A percentile compares a stretch with the other conserved stretches of the same genome.
Evolutionary conservation across 2,888 invertebrate genomes (phyloP).

Genomic region (Xylota sylvarum): DNA sequence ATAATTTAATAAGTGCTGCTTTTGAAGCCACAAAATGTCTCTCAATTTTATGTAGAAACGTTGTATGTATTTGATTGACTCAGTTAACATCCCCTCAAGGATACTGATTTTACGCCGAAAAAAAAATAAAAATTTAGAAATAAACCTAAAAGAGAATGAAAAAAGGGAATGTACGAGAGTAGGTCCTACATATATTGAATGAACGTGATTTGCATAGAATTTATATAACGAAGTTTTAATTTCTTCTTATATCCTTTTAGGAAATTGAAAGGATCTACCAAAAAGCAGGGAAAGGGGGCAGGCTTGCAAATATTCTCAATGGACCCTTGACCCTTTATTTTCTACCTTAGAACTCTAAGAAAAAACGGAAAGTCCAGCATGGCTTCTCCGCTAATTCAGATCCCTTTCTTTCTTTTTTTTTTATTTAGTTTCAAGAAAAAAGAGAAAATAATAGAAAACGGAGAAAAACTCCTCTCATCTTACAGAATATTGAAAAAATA

Average conservation of each 20-base stretch:
- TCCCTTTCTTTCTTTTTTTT: slow-evolving; percentile 16
- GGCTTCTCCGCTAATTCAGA: slow-evolving; percentile 19
- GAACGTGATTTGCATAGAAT: slow-evolving; percentile 68
- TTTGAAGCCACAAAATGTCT: slow-evolving; percentile 45
- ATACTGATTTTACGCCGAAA: slow-evolving; percentile 13
- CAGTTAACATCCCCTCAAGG: slow-evolving; percentile 37
- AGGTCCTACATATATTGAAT: slow-evolving; percentile 27
- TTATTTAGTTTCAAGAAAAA: slow-evolving; percentile 3
- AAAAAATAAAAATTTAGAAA: slow-evolving; percentile 1
- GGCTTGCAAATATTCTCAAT: slow-evolving; percentile 20
- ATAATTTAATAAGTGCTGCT: slow-evolving; percentile 55
- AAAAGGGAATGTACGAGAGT: not conserved
- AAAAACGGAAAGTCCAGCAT: not conserved
- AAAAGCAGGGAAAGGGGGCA: not conserved
- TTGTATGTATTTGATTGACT: slow-evolving; percentile 37
- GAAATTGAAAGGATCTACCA: slow-evolving; percentile 58
- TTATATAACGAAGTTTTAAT: slow-evolving; percentile 63
- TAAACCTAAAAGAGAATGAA: slow-evolving; percentile 7
- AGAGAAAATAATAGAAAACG: not conserved
- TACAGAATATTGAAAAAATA: slow-evolving; percentile 52
- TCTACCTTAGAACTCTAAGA: slow-evolving; percentile 15
- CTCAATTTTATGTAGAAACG: slow-evolving; percentile 26
- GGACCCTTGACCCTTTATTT: slow-evolving; percentile 52
- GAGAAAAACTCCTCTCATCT: slow-evolving; percentile 21
- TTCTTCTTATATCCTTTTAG: slow-evolving; percentile 62